Evolutionary conservation across 2,888 invertebrate genomes (phyloP).

Genomic region (Drosophila stalkeri): DNA sequence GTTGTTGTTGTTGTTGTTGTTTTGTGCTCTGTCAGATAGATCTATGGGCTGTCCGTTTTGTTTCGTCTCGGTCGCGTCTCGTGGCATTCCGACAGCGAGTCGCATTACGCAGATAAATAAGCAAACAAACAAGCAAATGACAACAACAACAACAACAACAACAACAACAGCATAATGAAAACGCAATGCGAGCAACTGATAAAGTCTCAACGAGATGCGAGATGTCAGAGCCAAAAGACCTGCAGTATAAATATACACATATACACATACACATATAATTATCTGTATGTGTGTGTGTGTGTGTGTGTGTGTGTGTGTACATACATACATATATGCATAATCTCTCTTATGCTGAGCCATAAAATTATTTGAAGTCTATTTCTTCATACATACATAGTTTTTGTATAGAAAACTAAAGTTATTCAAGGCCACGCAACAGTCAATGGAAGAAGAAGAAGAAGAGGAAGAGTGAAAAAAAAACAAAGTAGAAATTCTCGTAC

Average conservation of each 20-base stretch:
- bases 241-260: background rate
- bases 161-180: conserved; percentile 21
- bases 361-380: conserved; percentile 14
- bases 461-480: too few relatives aligned
- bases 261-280: background rate
- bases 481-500: background rate
- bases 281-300: background rate
- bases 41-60: conserved; percentile 9
- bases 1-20: conserved; percentile 7
- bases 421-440: conserved; percentile 15
- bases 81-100: conserved; percentile 55
- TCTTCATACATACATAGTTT: background rate
- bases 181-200: conserved; percentile 29
- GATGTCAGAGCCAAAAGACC: conserved; percentile 16
- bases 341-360: background rate
- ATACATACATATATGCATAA: background rate
- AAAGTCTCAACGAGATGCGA: conserved; percentile 34
- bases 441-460: background rate
- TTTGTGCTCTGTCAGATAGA: conserved; percentile 14
- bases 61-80: conserved; percentile 19
- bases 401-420: conserved; percentile 3
- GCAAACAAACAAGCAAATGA: conserved; percentile 35
- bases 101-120: conserved; percentile 61
- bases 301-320: background rate
- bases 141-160: conserved; percentile 3